phyloP scores from a whole-genome alignment of 2,888 invertebrate genomes.

The Drosophila antonietae region DNA sequence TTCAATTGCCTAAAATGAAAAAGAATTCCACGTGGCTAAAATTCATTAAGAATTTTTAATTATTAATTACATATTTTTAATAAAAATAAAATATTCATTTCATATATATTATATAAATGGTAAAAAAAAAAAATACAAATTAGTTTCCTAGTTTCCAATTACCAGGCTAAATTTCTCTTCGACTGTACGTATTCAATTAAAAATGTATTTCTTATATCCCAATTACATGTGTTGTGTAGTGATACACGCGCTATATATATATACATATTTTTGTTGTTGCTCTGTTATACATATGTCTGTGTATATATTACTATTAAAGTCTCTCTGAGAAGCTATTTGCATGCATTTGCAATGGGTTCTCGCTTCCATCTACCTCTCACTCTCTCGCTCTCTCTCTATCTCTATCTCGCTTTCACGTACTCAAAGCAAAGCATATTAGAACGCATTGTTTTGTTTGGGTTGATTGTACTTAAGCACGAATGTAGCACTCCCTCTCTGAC shows the following conservation, averaged over 20 bases:
- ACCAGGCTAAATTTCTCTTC: neutral
- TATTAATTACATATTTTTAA: too few relatives aligned
- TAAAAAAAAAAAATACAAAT: neutral
- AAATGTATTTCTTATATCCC: neutral
- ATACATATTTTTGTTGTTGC: too few relatives aligned
- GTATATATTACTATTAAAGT: constrained; percentile 17
- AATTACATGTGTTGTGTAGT: neutral
- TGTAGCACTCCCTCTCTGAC: neutral
- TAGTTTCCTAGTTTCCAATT: neutral
- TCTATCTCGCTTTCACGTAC: constrained; percentile 11
- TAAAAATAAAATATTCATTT: too few relatives aligned
- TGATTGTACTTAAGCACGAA: constrained; percentile 22
- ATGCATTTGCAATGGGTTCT: neutral
- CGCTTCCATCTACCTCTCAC: neutral
- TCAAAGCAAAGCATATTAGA: constrained; percentile 43
- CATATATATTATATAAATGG: too few relatives aligned
- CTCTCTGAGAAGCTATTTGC: constrained; percentile 18
- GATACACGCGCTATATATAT: neutral
- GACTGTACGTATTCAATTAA: constrained; percentile 5
- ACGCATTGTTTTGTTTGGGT: constrained; percentile 45
- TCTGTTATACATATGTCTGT: neutral
- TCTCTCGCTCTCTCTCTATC: neutral
- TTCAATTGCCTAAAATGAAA: too few relatives aligned
- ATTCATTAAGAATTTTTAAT: too few relatives aligned
- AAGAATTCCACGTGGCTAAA: too few relatives aligned